Percentiles rank a stretch among this genome's conserved stretches.
These are phyloP conservation scores for Noctua janthina DNA, from an alignment of 2,888 invertebrate genomes.

Conservation along the genomic window DNA sequence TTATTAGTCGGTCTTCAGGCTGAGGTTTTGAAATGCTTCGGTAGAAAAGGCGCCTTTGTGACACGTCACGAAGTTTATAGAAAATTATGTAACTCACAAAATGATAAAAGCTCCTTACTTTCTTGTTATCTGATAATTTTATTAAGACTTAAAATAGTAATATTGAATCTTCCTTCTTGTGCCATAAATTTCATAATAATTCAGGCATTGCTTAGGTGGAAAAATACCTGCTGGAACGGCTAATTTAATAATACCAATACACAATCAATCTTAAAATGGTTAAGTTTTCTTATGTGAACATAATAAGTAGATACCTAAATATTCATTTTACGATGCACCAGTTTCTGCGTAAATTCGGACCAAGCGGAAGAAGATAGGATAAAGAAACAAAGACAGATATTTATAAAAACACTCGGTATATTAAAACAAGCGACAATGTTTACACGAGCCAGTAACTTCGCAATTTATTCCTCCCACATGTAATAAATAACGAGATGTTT, in stretches of 20 bases:
- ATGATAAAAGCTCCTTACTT: background rate
- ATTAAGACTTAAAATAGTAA: background rate
- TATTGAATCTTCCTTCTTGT: background rate
- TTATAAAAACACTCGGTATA: conserved; percentile 38
- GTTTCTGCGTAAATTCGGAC: background rate
- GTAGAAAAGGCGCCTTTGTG: conserved; percentile 56
- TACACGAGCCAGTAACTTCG: conserved; percentile 53
- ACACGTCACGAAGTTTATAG: conserved; percentile 11
- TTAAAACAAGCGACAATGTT: conserved; percentile 59
- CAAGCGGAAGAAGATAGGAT: background rate
- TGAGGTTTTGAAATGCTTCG: conserved; percentile 67
- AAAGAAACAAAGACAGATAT: conserved; percentile 16
- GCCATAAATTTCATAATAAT: background rate
- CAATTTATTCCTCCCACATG: conserved; percentile 53
- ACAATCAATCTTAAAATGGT: background rate
- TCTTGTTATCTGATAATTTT: background rate
- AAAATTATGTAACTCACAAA: conserved; percentile 8
- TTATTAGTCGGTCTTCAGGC: conserved; percentile 63
- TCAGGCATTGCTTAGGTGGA: background rate
- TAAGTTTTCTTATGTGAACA: background rate
- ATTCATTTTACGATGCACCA: background rate
- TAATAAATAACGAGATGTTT: conserved; percentile 67
- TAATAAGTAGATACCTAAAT: background rate
- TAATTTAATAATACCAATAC: background rate
- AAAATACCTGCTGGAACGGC: background rate